Conservation (phyloP, 92 coral and sea anemone species). For the Epizoanthus scotinus region DNA sequence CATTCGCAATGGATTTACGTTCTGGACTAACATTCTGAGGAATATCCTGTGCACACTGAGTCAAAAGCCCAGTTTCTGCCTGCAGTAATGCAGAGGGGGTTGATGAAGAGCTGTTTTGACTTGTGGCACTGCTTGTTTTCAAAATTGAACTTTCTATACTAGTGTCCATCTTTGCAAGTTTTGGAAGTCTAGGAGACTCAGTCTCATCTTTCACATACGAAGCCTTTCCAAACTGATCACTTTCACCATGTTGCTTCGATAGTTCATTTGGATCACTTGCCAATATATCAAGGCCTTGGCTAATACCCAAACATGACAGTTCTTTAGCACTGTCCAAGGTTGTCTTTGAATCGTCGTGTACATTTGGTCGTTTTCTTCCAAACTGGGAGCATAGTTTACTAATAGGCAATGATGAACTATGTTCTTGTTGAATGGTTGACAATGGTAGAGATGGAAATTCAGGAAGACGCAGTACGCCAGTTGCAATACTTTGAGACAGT, state of each 20-base stretch:
- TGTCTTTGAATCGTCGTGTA: slow-evolving; percentile 11
- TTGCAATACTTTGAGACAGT: slow-evolving; percentile 17
- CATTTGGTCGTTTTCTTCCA: slow-evolving; percentile 33
- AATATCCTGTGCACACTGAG: not conserved
- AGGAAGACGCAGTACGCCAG: slow-evolving; percentile 29
- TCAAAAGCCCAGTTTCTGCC: too few relatives aligned
- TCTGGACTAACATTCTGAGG: slow-evolving; percentile 15
- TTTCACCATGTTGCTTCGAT: not conserved
- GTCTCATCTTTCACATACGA: not conserved
- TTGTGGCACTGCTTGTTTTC: not conserved
- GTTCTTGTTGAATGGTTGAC: slow-evolving; percentile 9
- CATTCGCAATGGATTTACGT: not conserved
- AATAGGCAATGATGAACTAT: not conserved
- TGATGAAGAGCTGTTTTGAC: too few relatives aligned
- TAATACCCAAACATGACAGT: not conserved
- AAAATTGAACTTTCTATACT: not conserved
- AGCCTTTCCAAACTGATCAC: not conserved
- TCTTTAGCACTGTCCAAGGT: not conserved
- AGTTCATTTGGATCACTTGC: not conserved
- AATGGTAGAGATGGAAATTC: slow-evolving; percentile 23
- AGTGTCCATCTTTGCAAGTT: slow-evolving; percentile 23
- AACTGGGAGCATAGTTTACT: slow-evolving; percentile 39
- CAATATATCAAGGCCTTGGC: not conserved
- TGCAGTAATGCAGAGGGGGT: too few relatives aligned
- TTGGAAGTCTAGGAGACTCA: slow-evolving; percentile 10